phyloP scores from a whole-genome alignment of 2,888 invertebrate species.

The Synanthedon tipuliformis region DNA sequence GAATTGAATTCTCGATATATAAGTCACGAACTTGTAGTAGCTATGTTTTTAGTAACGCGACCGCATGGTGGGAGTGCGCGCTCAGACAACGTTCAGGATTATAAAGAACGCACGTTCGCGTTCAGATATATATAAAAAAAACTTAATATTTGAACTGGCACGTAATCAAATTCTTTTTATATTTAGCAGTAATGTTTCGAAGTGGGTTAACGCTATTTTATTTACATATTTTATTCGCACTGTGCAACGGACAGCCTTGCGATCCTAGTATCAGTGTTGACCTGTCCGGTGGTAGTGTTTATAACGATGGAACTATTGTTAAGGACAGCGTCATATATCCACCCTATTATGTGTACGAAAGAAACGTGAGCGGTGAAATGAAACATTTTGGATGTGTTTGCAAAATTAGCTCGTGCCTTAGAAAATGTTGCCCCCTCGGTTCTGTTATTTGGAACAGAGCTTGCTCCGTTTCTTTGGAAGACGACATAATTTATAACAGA shows the following conservation, averaged over 20 bases:
- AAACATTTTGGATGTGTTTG: constrained; percentile 43
- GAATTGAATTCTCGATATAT: not conserved
- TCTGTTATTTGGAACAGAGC: constrained; percentile 1
- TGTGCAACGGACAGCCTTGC: constrained; percentile 24
- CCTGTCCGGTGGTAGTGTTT: constrained; percentile 18
- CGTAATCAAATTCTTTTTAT: not conserved
- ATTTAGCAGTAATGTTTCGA: too few relatives aligned
- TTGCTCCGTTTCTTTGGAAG: constrained; percentile 18
- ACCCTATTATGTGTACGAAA: constrained; percentile 25
- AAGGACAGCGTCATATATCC: constrained; percentile 28
- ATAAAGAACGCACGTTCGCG: not conserved
- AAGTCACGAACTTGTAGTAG: not conserved
- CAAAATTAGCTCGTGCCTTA: constrained; percentile 29
- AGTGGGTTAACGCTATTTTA: too few relatives aligned
- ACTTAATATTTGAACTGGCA: not conserved
- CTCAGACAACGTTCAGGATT: not conserved
- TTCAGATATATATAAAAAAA: not conserved
- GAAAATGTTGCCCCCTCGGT: constrained; percentile 41
- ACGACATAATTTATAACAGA: constrained; percentile 20
- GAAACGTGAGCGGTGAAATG: constrained; percentile 25
- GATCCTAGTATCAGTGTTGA: constrained; percentile 30
- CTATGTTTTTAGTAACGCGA: not conserved
- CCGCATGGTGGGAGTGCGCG: not conserved
- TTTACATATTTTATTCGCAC: too few relatives aligned
- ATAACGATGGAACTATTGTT: constrained; percentile 18